Base-by-base conservation (phyloP, 2,888 invertebrate genomes). In the Heliconius erato region DNA sequence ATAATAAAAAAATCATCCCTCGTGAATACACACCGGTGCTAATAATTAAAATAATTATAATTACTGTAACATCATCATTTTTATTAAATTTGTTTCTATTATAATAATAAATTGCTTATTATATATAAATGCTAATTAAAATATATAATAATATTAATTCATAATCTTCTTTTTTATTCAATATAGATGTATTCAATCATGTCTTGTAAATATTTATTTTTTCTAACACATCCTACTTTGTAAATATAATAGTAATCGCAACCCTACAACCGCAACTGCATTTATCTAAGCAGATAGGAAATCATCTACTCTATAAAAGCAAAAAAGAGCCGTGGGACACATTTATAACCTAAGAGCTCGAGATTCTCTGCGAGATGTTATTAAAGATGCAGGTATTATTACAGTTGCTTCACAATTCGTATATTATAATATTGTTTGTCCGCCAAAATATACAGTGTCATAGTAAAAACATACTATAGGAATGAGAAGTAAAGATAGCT, bases 21-120 rank as follows among this genome's bases (percentile, higher is more conserved):
- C 84, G 79, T 81, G 74, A 79, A 88, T 89, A 79, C 76, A 82
- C 68, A 86, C 90, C 88, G 92, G 92, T 92, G 92, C 92, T 92
- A 84, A 88, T 86, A 84, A 85, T 67, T 19, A 67, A 67, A 67
- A 32, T 28, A 67, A 16, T 85, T 77, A 69, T 69, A 74, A 69
- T 76, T 82, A 82, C 84, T 84, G 84, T 87, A 85, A 85, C 84
- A 83, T 84, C 65, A 74, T 79, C 67, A 79, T 84, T 54, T 59
- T 76, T 81, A 44, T 54, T 63, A 54, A 35, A 68, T 68, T 79
- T 32, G 26, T 44, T 76, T n/a, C 23, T 40, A 11, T 32, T 40
- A 40, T 40, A 44, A 26, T 16, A 49, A 44, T 44, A 16, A 44
- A 44, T 26, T 72, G 16, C 26, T 40, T 14, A 7, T 44, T n/a